These are phyloP conservation scores for Limnothrissa miodon DNA, from an alignment of 2,113 vertebrate species.

Conservation along the genomic window DNA sequence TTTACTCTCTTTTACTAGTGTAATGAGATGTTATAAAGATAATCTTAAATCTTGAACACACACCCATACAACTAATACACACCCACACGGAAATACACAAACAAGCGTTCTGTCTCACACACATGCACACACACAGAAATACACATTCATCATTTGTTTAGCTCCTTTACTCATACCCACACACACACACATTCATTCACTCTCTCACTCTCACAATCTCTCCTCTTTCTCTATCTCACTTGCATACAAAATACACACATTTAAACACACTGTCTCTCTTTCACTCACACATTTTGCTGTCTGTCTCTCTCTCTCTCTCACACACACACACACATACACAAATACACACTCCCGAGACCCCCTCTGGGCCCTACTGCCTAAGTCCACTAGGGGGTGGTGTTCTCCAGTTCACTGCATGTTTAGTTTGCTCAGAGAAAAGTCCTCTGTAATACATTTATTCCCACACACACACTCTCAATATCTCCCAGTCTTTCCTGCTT, in stretches of 20 bases:
- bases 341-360: conserved; percentile 17
- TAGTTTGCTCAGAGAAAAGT: conserved; percentile 3
- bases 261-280: conserved; percentile 4
- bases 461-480: not conserved
- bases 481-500: not conserved
- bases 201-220: not conserved
- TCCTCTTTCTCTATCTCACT: too few relatives aligned
- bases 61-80: too few relatives aligned
- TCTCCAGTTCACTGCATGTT: conserved; percentile 73
- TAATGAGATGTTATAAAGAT: too few relatives aligned
- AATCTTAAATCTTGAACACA: too few relatives aligned
- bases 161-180: too few relatives aligned
- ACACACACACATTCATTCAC: not conserved
- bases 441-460: conserved; percentile 2
- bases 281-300: too few relatives aligned
- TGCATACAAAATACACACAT: conserved; percentile 29
- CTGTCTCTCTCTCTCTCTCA: not conserved
- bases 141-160: too few relatives aligned
- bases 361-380: conserved; percentile 11
- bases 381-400: conserved; percentile 86
- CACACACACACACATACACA: not conserved
- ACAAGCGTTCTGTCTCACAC: too few relatives aligned
- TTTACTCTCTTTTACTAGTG: too few relatives aligned
- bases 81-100: too few relatives aligned
- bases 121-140: not conserved